Evolutionary conservation across 2,888 invertebrate genomes (phyloP), one percentile per base, ranked within the genome.

Genomic region (Xestobium rufovillosum): DNA sequence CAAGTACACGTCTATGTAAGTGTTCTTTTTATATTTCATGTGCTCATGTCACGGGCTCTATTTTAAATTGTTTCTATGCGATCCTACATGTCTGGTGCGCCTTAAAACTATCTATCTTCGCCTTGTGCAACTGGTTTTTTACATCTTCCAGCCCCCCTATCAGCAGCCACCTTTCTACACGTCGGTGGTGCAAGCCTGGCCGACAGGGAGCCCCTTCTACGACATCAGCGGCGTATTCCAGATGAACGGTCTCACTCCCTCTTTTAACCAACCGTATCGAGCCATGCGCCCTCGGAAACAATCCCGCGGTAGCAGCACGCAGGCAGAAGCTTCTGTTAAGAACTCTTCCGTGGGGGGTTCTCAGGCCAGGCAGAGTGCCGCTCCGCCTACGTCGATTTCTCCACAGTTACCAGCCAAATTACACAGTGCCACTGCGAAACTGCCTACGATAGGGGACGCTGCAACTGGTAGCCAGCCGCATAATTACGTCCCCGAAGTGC

Each of bases 191-290:
- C 69, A 67, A 42, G 68, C 76, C 48, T 72, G 73, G 68, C 56
- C 60, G 10, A 42, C 62, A 26, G 67, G 64, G 32, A 53, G 65
- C 12, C 67, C 70, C 34, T 82, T 73, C 57, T 80, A 76, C 53
- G 80, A 81, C 49, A 73, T 83, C 56, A 71, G 77, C 49, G 73
- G 77, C 59, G 76, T 84, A 43, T 82, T 81, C 63, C 73, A 80
- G 42, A 72, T 81, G 53, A 84, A 83, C 62, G 82, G 83, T 38
- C 66, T 84, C 48, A 72, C 81, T 39, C 81, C 80, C 31, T 71
- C 73, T 38, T 69, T 61, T 44, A 57, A 59, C 50, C 61, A 30
- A 14, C 14, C 29, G n/a, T 14, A 36, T 4, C 19, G 19, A 14
- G 2, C 36, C 4, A 52, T 55, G 31, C 51, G 64, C 39, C 57